Evolutionary conservation across 2,888 invertebrate genomes (phyloP).

Genomic region (Macrophya annulata): DNA sequence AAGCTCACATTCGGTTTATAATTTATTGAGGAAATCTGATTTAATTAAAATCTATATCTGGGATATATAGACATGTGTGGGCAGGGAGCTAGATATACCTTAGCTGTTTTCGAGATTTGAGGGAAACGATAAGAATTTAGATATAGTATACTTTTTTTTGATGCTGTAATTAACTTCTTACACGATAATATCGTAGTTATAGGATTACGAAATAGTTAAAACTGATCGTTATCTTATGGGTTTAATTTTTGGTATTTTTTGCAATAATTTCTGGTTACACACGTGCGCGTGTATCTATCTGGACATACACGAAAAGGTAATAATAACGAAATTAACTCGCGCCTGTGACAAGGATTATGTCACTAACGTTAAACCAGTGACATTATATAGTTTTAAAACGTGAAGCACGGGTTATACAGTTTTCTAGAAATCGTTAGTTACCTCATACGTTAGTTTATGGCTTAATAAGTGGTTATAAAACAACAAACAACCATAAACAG

Average conservation of each 20-base stretch:
- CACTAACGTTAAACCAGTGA: neutral
- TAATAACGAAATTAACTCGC: slow-evolving; percentile 9
- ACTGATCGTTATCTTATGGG: neutral
- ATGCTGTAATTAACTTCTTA: neutral
- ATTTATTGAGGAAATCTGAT: slow-evolving; percentile 25
- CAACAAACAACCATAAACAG: neutral
- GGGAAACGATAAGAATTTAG: neutral
- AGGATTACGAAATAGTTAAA: neutral
- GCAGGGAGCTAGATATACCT: neutral
- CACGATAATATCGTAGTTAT: neutral
- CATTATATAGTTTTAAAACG: neutral
- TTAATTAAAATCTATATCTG: neutral
- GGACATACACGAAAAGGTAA: neutral
- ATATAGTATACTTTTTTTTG: neutral
- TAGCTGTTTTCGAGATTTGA: slow-evolving; percentile 8
- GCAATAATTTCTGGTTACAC: neutral
- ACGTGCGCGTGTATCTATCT: neutral
- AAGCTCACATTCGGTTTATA: neutral
- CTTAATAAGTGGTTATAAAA: neutral
- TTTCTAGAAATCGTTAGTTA: neutral
- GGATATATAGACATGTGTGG: too few species aligned
- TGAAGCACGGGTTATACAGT: neutral
- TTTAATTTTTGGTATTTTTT: slow-evolving; percentile 24
- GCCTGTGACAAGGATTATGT: slow-evolving; percentile 29
- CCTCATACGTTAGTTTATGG: neutral